phyloP scores from a whole-genome alignment of 2,113 vertebrate species.

The Mobula hypostoma region DNA sequence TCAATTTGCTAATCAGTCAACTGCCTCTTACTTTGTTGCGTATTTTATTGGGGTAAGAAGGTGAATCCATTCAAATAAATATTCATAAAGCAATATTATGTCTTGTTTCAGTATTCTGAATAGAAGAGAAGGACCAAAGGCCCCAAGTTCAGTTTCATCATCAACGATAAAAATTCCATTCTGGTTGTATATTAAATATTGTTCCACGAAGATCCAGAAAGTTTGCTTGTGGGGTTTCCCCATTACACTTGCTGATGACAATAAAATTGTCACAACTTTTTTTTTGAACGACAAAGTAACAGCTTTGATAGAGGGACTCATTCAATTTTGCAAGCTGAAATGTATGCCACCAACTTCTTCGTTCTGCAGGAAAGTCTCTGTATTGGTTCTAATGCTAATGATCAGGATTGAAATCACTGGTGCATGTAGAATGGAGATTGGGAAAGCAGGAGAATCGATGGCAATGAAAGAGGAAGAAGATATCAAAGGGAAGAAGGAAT shows the following conservation, averaged over 20 bases:
- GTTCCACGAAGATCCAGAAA: not conserved
- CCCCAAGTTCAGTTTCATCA: not conserved
- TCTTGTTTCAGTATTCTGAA: not conserved
- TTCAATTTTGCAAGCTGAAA: not conserved
- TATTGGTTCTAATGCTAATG: not conserved
- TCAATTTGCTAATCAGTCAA: no score
- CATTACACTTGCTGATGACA: not conserved
- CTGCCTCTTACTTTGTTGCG: not conserved
- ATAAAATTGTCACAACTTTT: not conserved
- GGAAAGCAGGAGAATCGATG: conserved; percentile 37
- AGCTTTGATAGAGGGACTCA: not conserved
- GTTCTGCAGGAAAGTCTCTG: not conserved
- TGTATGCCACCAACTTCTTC: not conserved
- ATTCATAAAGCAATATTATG: not conserved
- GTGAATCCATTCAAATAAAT: not conserved
- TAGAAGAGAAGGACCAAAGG: not conserved
- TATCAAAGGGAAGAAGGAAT: not conserved
- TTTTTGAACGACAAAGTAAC: not conserved
- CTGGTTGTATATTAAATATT: not conserved
- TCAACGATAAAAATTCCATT: not conserved
- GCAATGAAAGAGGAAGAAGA: not conserved
- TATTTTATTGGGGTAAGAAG: not conserved
- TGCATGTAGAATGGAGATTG: not conserved
- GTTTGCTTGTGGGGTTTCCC: not conserved
- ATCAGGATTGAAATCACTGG: not conserved